These are phyloP conservation scores for Urocolius indicus DNA, from an alignment of 2,113 vertebrate genomes.

Conservation along the genomic window DNA sequence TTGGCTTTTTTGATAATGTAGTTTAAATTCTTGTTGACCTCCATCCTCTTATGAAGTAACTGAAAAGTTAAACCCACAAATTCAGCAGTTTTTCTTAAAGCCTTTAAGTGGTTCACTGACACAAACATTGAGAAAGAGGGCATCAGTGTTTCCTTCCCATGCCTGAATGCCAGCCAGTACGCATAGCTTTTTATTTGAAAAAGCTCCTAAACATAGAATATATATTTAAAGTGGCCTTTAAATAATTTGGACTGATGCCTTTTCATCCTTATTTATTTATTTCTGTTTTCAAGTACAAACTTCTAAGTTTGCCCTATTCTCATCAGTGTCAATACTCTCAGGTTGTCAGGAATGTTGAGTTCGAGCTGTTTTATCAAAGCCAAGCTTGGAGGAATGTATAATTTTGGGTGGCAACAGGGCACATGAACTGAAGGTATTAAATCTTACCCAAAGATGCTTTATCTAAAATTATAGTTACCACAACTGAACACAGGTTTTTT, in stretches of 20 bases:
- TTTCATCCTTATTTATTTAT: neutral
- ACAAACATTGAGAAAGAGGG: neutral
- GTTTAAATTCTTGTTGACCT: neutral
- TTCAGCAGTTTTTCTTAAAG: slow-evolving; percentile 3
- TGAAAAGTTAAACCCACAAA: neutral
- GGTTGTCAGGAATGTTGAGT: neutral
- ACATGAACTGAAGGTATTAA: neutral
- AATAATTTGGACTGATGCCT: neutral
- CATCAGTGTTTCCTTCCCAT: neutral
- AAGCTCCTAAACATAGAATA: neutral
- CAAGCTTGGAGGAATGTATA: neutral
- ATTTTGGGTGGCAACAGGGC: neutral
- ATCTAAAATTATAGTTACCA: neutral
- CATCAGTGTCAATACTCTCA: neutral
- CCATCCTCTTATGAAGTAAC: neutral
- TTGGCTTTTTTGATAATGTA: neutral
- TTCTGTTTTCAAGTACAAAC: neutral
- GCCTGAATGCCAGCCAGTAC: neutral
- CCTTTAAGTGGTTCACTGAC: neutral
- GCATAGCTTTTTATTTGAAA: neutral
- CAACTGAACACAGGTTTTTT: neutral
- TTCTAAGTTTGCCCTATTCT: neutral
- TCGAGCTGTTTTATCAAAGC: neutral
- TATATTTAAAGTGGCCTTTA: neutral
- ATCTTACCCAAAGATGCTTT: neutral